Percentiles rank a stretch among this genome's conserved stretches.
phyloP scores from a whole-genome alignment of 2,797 vertebrate genomes.

The Microctenopoma stevenorrisi region DNA sequence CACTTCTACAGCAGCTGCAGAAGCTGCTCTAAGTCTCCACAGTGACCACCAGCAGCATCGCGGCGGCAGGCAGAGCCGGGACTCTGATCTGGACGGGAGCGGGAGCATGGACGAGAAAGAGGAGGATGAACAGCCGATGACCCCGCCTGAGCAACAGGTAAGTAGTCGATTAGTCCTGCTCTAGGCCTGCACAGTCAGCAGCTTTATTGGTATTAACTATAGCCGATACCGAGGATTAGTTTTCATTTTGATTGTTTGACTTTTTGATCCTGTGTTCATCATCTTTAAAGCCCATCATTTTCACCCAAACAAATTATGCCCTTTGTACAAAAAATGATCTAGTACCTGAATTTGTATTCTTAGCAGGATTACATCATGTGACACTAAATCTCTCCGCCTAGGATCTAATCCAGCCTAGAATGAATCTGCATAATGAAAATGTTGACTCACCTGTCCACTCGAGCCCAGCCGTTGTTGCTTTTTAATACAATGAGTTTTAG shows the following conservation, averaged over 20 bases:
- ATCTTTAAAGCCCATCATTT: slow-evolving; percentile 25
- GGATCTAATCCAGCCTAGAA: slow-evolving; percentile 21
- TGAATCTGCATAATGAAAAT: slow-evolving; percentile 20
- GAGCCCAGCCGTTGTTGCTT: neutral
- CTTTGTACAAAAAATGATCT: slow-evolving; percentile 7
- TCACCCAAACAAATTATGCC: slow-evolving; percentile 10
- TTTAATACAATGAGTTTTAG: slow-evolving; percentile 7
- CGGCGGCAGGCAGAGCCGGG: slow-evolving; percentile 15
- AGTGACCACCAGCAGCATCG: slow-evolving; percentile 15
- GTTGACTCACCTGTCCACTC: slow-evolving; percentile 7
- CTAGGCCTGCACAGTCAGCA: neutral
- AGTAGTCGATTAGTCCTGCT: neutral
- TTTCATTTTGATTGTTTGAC: slow-evolving; percentile 17
- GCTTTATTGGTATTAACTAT: slow-evolving; percentile 1
- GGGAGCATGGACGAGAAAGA: slow-evolving; percentile 58
- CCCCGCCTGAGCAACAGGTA: slow-evolving; percentile 68
- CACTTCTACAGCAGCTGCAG: slow-evolving; percentile 75
- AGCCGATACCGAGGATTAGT: slow-evolving; percentile 15
- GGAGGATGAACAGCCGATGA: slow-evolving; percentile 51
- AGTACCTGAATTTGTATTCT: neutral
- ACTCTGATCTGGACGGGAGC: slow-evolving; percentile 50
- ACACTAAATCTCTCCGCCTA: slow-evolving; percentile 11
- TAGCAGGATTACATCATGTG: slow-evolving; percentile 22
- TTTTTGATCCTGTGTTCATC: slow-evolving; percentile 17
- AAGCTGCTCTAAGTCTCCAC: slow-evolving; percentile 36